Evolutionary conservation across 2,888 invertebrate species (phyloP).

Genomic region (Electrophaes corylata): DNA sequence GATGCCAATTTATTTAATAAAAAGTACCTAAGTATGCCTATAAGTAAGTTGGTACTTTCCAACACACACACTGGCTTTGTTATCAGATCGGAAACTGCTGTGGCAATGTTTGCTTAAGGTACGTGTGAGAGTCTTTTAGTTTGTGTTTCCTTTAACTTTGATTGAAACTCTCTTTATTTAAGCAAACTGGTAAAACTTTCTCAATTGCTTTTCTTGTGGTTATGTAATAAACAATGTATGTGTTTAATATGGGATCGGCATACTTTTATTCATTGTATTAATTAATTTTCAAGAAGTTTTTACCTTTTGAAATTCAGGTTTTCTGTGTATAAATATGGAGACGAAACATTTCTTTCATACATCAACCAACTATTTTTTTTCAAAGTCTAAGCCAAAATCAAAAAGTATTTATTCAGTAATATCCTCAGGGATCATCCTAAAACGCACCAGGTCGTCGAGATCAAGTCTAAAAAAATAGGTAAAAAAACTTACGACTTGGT

Average conservation of each 20-base stretch:
- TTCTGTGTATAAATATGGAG: no score
- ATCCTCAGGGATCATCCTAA: no score
- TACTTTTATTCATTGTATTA: slow-evolving; percentile 28
- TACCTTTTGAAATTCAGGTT: no score
- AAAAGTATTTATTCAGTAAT: no score
- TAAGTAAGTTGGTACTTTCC: slow-evolving; percentile 10
- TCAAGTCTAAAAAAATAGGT: no score
- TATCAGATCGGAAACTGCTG: slow-evolving; percentile 23
- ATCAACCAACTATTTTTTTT: no score
- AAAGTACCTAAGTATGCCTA: neutral
- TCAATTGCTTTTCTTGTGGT: slow-evolving; percentile 72
- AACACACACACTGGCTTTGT: slow-evolving; percentile 29
- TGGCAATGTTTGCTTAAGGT: slow-evolving; percentile 38
- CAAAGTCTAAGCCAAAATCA: no score
- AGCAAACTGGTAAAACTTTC: slow-evolving; percentile 74
- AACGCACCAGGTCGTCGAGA: no score
- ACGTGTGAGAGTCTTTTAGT: slow-evolving; percentile 42
- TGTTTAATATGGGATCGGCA: slow-evolving; percentile 17
- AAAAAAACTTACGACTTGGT: no score
- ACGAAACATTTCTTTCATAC: no score
- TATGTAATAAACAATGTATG: slow-evolving; percentile 37
- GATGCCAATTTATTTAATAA: slow-evolving; percentile 2
- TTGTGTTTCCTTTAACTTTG: slow-evolving; percentile 52
- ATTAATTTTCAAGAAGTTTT: slow-evolving; percentile 33
- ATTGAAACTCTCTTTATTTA: slow-evolving; percentile 74